phyloP scores from a whole-genome alignment of 2,797 vertebrate species.

The Cercopithecus diana region DNA sequence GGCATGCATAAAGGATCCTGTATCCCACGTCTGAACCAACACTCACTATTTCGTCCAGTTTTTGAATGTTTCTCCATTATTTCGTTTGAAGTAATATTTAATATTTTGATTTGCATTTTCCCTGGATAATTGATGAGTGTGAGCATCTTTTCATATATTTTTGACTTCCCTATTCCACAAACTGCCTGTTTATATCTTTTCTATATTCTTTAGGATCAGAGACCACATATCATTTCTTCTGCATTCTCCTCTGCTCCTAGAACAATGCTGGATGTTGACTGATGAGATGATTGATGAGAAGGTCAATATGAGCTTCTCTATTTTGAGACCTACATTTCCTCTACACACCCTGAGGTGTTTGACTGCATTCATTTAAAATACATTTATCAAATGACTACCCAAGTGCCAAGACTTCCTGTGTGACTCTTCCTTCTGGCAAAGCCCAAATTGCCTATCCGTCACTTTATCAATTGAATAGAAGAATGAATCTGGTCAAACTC shows the following conservation, averaged over 20 bases:
- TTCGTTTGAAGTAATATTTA: neutral
- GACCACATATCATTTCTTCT: neutral
- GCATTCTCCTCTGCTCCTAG: neutral
- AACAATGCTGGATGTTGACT: neutral
- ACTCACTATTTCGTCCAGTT: neutral
- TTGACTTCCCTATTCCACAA: neutral
- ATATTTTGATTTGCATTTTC: constrained; percentile 29
- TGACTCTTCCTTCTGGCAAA: constrained; percentile 48
- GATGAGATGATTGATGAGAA: constrained; percentile 59
- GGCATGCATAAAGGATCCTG: neutral
- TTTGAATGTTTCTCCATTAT: neutral
- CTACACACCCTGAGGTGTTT: constrained; percentile 18
- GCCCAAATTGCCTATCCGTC: constrained; percentile 43
- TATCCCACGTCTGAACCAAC: neutral
- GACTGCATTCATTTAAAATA: constrained; percentile 47
- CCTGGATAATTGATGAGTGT: neutral
- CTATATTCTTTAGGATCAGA: neutral
- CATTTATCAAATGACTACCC: constrained; percentile 47
- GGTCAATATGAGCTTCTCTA: constrained; percentile 44
- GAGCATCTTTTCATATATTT: neutral
- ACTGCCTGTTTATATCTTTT: neutral
- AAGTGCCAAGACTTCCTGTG: constrained; percentile 10
- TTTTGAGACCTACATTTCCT: constrained; percentile 9
- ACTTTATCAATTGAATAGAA: constrained; percentile 61
- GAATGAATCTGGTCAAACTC: constrained; percentile 1